Evolutionary conservation across 2,113 vertebrate genomes (phyloP).

Genomic region (Acanthisitta chloris): DNA sequence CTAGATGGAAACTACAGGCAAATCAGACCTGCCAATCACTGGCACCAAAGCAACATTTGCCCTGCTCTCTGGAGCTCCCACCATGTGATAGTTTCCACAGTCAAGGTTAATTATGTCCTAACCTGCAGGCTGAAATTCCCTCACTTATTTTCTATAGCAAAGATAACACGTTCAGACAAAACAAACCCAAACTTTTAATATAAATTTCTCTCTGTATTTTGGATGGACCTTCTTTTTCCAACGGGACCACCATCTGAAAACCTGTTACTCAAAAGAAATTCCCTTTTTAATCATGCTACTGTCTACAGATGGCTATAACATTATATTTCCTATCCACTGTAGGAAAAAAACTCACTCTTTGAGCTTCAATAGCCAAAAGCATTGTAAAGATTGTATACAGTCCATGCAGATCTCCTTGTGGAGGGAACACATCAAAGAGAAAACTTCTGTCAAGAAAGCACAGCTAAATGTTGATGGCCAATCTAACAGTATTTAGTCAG

Average conservation of each 20-base stretch:
- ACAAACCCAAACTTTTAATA: neutral
- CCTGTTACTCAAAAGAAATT: neutral
- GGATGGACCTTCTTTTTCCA: neutral
- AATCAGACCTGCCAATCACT: neutral
- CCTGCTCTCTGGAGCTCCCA: neutral
- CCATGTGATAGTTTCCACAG: neutral
- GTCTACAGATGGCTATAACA: neutral
- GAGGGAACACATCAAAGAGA: neutral
- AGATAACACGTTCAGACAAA: neutral
- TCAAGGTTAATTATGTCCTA: neutral
- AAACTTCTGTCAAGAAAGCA: neutral
- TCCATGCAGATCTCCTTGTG: neutral
- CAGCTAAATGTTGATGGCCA: neutral
- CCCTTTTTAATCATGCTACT: neutral
- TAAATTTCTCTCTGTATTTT: neutral
- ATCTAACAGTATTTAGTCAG: neutral
- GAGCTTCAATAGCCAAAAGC: neutral
- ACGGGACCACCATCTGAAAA: neutral
- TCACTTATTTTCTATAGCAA: neutral
- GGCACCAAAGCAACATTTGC: neutral
- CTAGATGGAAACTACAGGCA: neutral
- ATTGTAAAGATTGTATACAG: neutral
- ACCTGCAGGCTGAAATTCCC: neutral
- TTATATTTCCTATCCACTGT: neutral
- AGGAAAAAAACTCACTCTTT: neutral